phyloP scores from a whole-genome alignment of 2,888 invertebrate genomes.

The Apotomis capreana region DNA sequence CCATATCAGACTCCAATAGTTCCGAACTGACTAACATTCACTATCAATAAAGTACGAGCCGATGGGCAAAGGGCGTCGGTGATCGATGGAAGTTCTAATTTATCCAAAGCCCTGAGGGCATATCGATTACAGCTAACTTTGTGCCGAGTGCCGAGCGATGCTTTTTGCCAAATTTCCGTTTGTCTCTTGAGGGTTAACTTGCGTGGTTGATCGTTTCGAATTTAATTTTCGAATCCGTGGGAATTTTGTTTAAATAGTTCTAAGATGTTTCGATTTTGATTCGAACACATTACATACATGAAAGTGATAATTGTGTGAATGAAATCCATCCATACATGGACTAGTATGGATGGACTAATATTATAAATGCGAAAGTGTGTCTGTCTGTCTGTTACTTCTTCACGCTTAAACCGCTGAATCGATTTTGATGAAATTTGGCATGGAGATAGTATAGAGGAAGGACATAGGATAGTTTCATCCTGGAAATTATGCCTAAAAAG shows the following conservation, averaged over 20 bases:
- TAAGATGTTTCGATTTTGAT: constrained; percentile 6
- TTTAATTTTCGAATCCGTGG: constrained; percentile 38
- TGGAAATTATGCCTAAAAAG: too few species aligned
- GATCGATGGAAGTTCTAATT: constrained; percentile 83
- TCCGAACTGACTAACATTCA: constrained; percentile 62
- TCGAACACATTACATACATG: neutral
- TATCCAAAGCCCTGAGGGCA: constrained; percentile 82
- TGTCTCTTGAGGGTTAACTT: constrained; percentile 64
- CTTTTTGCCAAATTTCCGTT: constrained; percentile 73
- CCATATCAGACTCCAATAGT: constrained; percentile 36
- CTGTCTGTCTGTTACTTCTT: too few species aligned
- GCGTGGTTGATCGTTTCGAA: constrained; percentile 44
- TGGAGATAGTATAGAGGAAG: too few species aligned
- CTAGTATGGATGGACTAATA: too few species aligned
- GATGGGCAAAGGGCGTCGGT: constrained; percentile 80
- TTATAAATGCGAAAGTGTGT: too few species aligned
- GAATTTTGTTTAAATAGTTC: constrained; percentile 20
- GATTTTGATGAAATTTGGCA: too few species aligned
- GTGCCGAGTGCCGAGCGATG: constrained; percentile 58
- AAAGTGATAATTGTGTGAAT: too few species aligned
- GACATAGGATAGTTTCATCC: too few species aligned
- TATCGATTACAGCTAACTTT: constrained; percentile 80
- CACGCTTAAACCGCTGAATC: too few species aligned
- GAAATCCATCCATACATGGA: too few species aligned
- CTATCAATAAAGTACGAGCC: constrained; percentile 80